phyloP scores from a whole-genome alignment of 2,113 vertebrate genomes.

The Pluvialis apricaria region DNA sequence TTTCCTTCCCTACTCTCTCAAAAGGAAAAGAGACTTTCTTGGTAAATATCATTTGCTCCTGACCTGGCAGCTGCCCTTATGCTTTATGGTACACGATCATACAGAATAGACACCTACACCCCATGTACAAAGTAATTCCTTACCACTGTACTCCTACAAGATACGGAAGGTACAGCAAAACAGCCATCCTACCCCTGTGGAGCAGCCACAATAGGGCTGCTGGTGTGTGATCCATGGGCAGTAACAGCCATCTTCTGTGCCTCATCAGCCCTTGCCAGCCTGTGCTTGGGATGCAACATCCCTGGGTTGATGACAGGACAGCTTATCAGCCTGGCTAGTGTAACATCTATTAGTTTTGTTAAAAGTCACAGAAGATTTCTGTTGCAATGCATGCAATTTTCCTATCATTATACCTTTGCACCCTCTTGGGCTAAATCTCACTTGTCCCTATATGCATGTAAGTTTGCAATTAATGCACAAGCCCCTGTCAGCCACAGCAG shows the following conservation, averaged over 20 bases:
- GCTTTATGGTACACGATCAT: not conserved
- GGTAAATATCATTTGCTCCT: not conserved
- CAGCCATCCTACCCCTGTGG: not conserved
- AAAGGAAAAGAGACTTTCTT: not conserved
- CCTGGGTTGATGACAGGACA: not conserved
- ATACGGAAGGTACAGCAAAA: fast-evolving
- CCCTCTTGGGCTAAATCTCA: not conserved
- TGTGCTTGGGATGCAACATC: not conserved
- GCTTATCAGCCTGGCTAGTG: not conserved
- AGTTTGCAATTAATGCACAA: not conserved
- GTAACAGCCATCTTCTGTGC: not conserved
- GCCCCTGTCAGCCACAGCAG: not conserved
- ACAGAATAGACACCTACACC: not conserved
- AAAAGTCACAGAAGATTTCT: not conserved
- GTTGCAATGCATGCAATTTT: not conserved
- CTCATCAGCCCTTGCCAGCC: not conserved
- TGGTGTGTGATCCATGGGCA: not conserved
- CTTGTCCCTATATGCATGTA: not conserved
- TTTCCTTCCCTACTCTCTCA: not conserved
- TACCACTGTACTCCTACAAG: not conserved
- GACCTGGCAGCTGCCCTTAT: not conserved
- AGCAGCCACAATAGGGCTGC: not conserved
- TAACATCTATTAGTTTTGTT: fast-evolving
- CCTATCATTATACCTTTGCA: not conserved
- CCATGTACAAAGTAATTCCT: not conserved